A percentile compares a stretch with the other conserved stretches of the same genome.
These are phyloP conservation scores for Meloe dianella DNA, from an alignment of 2,888 invertebrate species.

Conservation along the genomic window DNA sequence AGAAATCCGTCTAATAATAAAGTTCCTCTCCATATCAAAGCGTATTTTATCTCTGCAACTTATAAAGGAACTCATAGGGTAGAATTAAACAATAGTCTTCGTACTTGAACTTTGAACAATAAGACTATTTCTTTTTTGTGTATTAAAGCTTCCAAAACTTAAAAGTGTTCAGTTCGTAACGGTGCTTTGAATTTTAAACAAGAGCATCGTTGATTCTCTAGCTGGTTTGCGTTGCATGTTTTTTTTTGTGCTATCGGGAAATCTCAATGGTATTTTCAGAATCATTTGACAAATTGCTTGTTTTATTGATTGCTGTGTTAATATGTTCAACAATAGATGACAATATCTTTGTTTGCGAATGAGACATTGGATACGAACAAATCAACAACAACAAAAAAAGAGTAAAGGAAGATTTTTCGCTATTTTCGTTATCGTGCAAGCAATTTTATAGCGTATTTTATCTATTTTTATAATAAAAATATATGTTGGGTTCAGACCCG, in stretches of 20 bases:
- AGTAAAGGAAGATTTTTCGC: neutral
- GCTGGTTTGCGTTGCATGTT: neutral
- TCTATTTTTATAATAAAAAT: neutral
- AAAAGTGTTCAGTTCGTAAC: neutral
- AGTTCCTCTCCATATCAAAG: too few relatives aligned
- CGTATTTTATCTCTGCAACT: too few relatives aligned
- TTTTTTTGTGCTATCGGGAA: neutral
- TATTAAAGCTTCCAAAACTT: neutral
- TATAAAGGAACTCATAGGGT: too few relatives aligned
- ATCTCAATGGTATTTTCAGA: neutral
- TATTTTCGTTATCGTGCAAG: too few relatives aligned
- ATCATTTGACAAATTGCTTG: neutral
- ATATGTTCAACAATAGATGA: neutral
- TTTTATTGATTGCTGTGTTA: neutral
- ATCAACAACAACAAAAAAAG: neutral
- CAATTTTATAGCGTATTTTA: too few relatives aligned
- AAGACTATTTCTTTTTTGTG: neutral
- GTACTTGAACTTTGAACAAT: neutral
- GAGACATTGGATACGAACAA: neutral
- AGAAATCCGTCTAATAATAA: neutral
- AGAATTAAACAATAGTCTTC: neutral
- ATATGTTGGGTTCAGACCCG: neutral
- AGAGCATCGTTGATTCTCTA: neutral
- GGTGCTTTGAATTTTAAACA: slow-evolving; percentile 11
- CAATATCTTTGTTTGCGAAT: neutral